Evolutionary conservation across 2,113 vertebrate genomes (phyloP).

Genomic region (Nymphicus hollandicus): DNA sequence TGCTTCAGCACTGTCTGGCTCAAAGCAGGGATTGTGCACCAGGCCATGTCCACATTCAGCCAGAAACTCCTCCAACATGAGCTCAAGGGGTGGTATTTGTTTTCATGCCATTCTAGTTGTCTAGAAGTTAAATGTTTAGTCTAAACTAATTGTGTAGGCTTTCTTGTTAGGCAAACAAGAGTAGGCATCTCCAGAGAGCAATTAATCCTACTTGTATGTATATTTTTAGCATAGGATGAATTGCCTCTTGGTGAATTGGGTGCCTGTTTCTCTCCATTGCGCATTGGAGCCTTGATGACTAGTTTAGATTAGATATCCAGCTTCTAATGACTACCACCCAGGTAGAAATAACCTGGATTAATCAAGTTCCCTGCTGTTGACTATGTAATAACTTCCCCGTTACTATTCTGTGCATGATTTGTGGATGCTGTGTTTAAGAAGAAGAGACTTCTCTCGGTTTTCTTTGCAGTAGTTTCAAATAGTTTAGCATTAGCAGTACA

Average conservation of each 20-base stretch:
- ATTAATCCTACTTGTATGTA: slow-evolving; percentile 3
- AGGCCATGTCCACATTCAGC: no score
- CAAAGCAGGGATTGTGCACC: no score
- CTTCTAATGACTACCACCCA: slow-evolving; percentile 1
- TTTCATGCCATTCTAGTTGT: neutral
- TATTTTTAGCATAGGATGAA: neutral
- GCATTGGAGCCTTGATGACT: slow-evolving; percentile 12
- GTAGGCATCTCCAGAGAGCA: neutral
- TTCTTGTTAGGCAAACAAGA: neutral
- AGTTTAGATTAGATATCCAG: slow-evolving; percentile 7
- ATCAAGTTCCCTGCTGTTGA: neutral
- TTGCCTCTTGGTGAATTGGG: neutral
- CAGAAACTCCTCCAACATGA: no score
- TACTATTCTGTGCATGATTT: neutral
- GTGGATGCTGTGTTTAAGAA: neutral
- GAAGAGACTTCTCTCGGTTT: neutral
- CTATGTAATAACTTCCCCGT: neutral
- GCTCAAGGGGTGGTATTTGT: neutral
- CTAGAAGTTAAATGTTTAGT: neutral
- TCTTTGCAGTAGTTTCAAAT: neutral
- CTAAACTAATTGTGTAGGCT: neutral
- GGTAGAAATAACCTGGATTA: slow-evolving; percentile 2
- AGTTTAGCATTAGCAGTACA: neutral
- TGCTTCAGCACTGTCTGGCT: no score
- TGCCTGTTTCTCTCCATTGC: neutral